These are phyloP conservation scores for Cremastobaeus sp. DNA, from an alignment of 2,888 invertebrate species.

Conservation along the genomic window DNA sequence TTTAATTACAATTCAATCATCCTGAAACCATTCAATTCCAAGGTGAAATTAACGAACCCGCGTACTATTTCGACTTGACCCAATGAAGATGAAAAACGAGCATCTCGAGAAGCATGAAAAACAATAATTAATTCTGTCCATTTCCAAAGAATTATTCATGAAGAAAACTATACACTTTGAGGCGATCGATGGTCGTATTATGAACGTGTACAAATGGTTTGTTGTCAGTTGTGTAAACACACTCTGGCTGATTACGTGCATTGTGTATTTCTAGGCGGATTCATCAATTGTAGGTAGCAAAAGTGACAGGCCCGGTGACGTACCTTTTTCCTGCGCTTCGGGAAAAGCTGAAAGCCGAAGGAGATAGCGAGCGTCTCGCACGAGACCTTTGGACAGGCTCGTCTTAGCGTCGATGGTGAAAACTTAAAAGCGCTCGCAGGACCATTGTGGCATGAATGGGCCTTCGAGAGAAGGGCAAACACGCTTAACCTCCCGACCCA, in stretches of 20 bases:
- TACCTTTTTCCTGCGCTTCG: slow-evolving; percentile 28
- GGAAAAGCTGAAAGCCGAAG: slow-evolving; percentile 42
- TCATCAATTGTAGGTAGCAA: slow-evolving; percentile 43
- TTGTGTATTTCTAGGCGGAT: slow-evolving; percentile 68
- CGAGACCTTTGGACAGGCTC: slow-evolving; percentile 22
- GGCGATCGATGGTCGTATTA: slow-evolving; percentile 33
- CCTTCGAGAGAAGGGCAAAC: slow-evolving; percentile 77
- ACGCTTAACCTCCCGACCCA: slow-evolving; percentile 77
- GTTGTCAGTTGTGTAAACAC: slow-evolving; percentile 73
- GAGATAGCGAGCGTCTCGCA: slow-evolving; percentile 15
- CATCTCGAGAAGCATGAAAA: not conserved
- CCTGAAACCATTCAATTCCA: no score
- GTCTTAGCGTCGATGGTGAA: slow-evolving; percentile 56
- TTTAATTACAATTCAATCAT: no score
- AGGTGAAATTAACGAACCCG: no score
- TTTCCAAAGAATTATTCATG: slow-evolving; percentile 12
- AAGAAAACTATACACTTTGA: slow-evolving; percentile 18
- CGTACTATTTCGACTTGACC: no score
- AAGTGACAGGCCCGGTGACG: slow-evolving; percentile 67
- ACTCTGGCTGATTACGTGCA: slow-evolving; percentile 75
- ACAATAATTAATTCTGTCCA: slow-evolving; percentile 6
- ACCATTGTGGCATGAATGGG: slow-evolving; percentile 75
- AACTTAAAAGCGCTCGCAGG: slow-evolving; percentile 71
- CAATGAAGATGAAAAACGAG: not conserved
- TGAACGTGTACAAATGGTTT: slow-evolving; percentile 65